These are phyloP conservation scores for Brachionus manjavacas DNA, from an alignment of 1,140 invertebrate species.

Conservation along the genomic window DNA sequence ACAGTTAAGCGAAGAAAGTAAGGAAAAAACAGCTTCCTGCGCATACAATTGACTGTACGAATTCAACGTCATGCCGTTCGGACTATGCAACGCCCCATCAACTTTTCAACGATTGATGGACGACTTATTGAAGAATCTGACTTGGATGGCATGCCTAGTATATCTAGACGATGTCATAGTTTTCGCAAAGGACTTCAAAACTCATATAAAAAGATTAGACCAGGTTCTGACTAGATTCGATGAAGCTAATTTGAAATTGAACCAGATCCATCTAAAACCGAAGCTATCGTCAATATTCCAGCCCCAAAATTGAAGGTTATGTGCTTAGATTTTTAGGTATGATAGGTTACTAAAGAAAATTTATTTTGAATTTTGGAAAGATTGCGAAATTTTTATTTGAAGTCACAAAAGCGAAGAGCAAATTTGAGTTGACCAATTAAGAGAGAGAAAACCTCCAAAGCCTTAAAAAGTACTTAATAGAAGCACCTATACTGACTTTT, in stretches of 20 bases:
- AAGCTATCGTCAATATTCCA: no score
- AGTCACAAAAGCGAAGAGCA: no score
- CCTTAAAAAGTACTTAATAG: no score
- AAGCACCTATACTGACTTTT: no score
- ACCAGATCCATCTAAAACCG: neutral
- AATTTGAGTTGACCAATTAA: no score
- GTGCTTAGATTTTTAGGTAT: no score
- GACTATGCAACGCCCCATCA: neutral
- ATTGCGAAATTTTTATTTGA: no score
- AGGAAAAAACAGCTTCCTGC: constrained; percentile 1
- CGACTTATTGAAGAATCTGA: neutral
- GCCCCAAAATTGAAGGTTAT: no score
- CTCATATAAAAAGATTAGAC: neutral
- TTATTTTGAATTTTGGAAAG: no score
- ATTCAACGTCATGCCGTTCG: neutral
- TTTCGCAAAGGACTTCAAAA: neutral
- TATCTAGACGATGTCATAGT: neutral
- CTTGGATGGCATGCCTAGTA: neutral
- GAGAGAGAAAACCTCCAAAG: no score
- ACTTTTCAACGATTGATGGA: neutral
- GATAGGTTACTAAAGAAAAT: no score
- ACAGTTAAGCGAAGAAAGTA: neutral
- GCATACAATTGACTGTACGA: neutral
- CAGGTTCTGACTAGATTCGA: neutral
- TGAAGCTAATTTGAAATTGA: constrained; percentile 45